phyloP scores from a whole-genome alignment of 2,888 invertebrate species.

The Cremastinae sp. region DNA sequence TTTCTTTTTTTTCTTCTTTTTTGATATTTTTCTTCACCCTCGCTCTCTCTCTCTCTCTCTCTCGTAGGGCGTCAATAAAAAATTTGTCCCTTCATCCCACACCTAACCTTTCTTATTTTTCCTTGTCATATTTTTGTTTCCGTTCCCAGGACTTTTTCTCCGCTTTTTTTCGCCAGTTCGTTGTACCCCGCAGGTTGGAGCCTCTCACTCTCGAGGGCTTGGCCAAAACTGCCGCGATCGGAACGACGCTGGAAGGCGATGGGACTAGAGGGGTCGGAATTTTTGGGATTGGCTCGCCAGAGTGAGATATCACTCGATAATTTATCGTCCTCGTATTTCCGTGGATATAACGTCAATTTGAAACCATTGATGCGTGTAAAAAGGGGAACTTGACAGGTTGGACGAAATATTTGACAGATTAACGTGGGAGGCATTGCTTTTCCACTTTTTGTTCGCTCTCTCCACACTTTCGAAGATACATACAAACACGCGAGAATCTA shows the following conservation, averaged over 20 bases:
- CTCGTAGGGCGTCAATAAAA: constrained; percentile 3
- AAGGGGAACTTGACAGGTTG: constrained; percentile 66
- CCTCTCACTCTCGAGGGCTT: constrained; percentile 10
- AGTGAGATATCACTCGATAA: constrained; percentile 66
- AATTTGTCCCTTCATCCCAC: not conserved
- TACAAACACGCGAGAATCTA: not conserved
- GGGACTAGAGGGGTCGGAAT: constrained; percentile 15
- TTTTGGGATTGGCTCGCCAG: constrained; percentile 23
- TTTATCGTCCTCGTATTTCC: constrained; percentile 65
- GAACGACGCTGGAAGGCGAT: not conserved
- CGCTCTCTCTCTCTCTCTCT: constrained; percentile 5
- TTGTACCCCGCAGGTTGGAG: not conserved
- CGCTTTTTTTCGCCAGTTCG: not conserved
- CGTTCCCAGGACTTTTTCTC: not conserved
- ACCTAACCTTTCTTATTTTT: constrained; percentile 2
- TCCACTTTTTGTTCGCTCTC: constrained; percentile 19
- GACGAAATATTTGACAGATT: constrained; percentile 71
- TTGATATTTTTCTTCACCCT: constrained; percentile 16
- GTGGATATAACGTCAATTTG: constrained; percentile 69
- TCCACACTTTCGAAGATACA: not conserved
- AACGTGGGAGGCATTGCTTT: constrained; percentile 56
- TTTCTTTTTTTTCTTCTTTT: constrained; percentile 28
- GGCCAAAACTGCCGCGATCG: not conserved
- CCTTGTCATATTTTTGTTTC: not conserved
- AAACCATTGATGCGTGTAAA: constrained; percentile 62